Percentiles rank a stretch among this genome's conserved stretches.
phyloP scores from a whole-genome alignment of 1,140 invertebrate species.

The Ips typographus region DNA sequence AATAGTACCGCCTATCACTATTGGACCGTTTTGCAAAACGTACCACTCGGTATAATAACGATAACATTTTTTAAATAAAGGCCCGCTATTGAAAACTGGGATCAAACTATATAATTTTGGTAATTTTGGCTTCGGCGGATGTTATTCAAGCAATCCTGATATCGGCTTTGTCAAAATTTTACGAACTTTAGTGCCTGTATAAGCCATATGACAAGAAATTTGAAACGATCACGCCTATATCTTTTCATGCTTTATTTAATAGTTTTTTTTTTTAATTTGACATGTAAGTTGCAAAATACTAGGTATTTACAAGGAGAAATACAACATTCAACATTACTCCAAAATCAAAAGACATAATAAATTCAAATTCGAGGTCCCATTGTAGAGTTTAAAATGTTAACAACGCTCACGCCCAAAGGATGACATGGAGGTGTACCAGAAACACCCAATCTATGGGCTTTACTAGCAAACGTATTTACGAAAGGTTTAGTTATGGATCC shows the following conservation, averaged over 20 bases:
- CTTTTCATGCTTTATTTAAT: not conserved
- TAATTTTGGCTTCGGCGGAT: slow-evolving; percentile 15
- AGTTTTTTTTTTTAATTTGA: no score
- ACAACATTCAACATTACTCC: no score
- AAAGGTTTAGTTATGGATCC: slow-evolving; percentile 7
- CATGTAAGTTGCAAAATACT: no score
- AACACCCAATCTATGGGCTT: slow-evolving; percentile 18
- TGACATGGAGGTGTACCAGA: slow-evolving; percentile 26
- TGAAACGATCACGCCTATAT: slow-evolving; percentile 1
- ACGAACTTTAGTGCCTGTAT: not conserved
- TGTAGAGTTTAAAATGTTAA: no score
- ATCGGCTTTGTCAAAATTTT: not conserved
- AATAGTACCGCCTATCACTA: slow-evolving; percentile 32
- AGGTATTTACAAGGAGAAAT: no score
- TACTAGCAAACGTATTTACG: slow-evolving; percentile 9
- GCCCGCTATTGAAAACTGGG: slow-evolving; percentile 16
- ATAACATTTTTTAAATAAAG: slow-evolving; percentile 30
- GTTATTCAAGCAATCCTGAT: not conserved
- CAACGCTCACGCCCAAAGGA: slow-evolving; percentile 36
- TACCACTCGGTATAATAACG: slow-evolving; percentile 23
- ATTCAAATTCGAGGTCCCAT: no score
- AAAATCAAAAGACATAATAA: no score
- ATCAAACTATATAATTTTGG: slow-evolving; percentile 29
- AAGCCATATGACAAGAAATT: slow-evolving; percentile 3
- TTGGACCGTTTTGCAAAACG: slow-evolving; percentile 24